Evolutionary conservation across 2,888 invertebrate genomes (phyloP), one percentile per base, ranked within the genome.

Genomic region (Cheilosia grossa): DNA sequence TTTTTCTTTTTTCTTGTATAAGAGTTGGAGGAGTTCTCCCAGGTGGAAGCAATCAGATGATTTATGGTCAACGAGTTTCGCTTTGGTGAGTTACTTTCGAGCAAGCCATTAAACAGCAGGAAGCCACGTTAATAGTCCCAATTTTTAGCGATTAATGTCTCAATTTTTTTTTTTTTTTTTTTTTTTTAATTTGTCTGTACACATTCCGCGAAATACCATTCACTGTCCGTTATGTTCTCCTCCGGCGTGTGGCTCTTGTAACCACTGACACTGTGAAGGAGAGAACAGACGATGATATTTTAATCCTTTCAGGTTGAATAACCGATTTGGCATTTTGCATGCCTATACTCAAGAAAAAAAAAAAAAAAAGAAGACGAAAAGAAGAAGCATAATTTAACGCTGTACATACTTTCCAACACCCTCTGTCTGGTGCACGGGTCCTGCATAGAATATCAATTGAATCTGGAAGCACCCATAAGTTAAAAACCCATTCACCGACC

Each of bases 11-110:
- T 30, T 30, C 47, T 7, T 10, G 1, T 10, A 15, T 30, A 40
- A 24, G 40, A n/a, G 24, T 42, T 17, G 21, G 27, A 40, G 33
- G 67, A 61, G 72, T 42, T 73, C 74, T 64, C 33, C 74, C 80
- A 80, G 69, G 66, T 79, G 83, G 83, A 83, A 83, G 69, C 58
- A 80, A 83, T 80, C 59, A 66, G 40, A 79, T 83, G 83, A 83
- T 83, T 83, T 80, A 83, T 82, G 82, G 72, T 58, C 56, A 61
- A 44, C 56, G 51, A 37, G 56, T 82, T 73, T 61, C 63, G 13
- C 42, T 77, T 24, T 9, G 27, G 4, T 63, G 24, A 33, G 33
- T 33, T 44, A 33, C 37, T 27, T 64, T 75, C 30, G 42, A 47
- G 19, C 51, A 54, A 47, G 47, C 30, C 58, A 59, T 81, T 64